Evolutionary conservation across 2,797 vertebrate species (phyloP).

Genomic region (Glyptemys insculpta): DNA sequence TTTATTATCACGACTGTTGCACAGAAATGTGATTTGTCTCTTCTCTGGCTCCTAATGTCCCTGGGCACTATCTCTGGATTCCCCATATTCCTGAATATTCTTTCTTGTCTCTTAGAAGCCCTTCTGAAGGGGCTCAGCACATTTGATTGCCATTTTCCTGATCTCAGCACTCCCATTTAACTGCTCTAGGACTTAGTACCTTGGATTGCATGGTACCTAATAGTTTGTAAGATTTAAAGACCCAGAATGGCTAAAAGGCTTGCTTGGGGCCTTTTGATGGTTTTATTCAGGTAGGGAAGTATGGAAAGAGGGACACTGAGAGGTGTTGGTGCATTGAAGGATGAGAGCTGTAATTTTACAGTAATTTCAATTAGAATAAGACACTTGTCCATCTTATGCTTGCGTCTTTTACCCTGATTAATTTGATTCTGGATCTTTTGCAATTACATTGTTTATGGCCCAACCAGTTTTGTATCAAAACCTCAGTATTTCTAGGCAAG

Average conservation of each 20-base stretch:
- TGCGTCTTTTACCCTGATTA: neutral
- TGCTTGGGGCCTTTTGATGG: neutral
- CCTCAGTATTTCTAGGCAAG: neutral
- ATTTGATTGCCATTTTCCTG: neutral
- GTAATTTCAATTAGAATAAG: neutral
- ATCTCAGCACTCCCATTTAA: neutral
- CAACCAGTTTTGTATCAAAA: neutral
- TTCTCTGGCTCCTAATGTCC: neutral
- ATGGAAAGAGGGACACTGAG: neutral
- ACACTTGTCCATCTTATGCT: neutral
- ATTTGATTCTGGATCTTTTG: neutral
- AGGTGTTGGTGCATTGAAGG: neutral
- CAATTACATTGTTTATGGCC: neutral
- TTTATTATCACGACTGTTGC: neutral
- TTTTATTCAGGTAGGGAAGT: neutral
- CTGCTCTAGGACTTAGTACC: neutral
- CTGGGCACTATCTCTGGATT: neutral
- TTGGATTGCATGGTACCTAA: neutral
- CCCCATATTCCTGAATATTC: neutral
- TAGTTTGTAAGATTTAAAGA: neutral
- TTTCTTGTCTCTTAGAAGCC: neutral
- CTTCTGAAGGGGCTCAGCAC: neutral
- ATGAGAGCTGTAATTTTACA: too few species aligned
- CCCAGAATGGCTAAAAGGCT: neutral
- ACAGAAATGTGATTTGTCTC: neutral